Evolutionary conservation across 2,113 vertebrate species (phyloP).

Genomic region (Pelecanoides urinatrix): DNA sequence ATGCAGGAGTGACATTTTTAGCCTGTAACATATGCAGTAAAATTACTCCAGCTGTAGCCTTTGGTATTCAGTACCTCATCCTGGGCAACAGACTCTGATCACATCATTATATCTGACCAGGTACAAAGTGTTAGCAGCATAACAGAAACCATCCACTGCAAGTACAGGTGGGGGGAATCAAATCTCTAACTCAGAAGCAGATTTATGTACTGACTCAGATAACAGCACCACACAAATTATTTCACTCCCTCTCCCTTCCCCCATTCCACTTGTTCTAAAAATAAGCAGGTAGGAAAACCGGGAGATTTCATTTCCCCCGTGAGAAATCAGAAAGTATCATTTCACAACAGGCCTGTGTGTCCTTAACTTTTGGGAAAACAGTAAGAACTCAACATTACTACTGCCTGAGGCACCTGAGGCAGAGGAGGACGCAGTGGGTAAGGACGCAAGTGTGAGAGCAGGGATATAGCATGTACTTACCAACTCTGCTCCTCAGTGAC

Average conservation of each 20-base stretch:
- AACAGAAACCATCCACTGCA: background rate
- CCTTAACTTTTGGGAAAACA: background rate
- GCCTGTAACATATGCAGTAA: background rate
- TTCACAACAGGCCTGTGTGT: background rate
- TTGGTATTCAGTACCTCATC: background rate
- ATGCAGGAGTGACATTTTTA: background rate
- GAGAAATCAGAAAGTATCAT: background rate
- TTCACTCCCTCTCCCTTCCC: background rate
- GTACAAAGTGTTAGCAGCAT: background rate
- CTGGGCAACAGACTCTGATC: background rate
- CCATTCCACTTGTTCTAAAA: background rate
- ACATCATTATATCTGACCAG: background rate
- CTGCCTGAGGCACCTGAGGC: background rate
- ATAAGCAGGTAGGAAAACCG: background rate
- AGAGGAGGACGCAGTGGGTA: rapidly evolving
- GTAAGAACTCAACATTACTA: background rate
- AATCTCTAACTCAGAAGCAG: background rate
- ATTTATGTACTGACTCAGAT: background rate
- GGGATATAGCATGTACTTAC: rapidly evolving
- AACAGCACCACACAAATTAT: background rate
- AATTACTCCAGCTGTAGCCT: background rate
- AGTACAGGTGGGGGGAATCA: background rate
- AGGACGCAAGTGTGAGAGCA: background rate
- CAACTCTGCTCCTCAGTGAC: background rate
- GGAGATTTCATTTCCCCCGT: background rate